Evolutionary conservation across 2,113 vertebrate genomes (phyloP).

Genomic region (Pholis gunnellus): DNA sequence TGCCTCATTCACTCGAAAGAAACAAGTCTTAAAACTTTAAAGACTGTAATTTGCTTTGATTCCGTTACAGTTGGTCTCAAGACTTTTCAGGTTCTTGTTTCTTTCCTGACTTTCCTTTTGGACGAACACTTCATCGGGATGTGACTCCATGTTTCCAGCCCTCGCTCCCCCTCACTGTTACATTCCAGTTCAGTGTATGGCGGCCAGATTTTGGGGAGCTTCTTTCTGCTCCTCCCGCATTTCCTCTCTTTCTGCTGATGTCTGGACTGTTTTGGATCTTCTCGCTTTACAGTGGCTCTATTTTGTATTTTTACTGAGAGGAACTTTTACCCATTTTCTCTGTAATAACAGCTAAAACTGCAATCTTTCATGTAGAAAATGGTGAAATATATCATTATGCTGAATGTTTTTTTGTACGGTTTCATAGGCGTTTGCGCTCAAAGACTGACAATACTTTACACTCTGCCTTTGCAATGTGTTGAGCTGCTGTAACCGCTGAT

Average conservation of each 20-base stretch:
- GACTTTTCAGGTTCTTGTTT: neutral
- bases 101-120: slow-evolving; percentile 11
- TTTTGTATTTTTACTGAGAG: neutral
- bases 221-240: slow-evolving; percentile 55
- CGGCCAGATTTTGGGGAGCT: slow-evolving; percentile 72
- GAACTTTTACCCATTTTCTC: neutral
- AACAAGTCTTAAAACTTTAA: neutral
- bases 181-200: slow-evolving; percentile 69
- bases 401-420: neutral
- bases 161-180: slow-evolving; percentile 52
- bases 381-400: neutral
- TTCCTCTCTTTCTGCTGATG: slow-evolving; percentile 74
- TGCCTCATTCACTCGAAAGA: neutral
- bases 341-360: neutral
- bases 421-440: neutral
- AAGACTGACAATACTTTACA: neutral
- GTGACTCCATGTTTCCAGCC: slow-evolving; percentile 64
- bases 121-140: slow-evolving; percentile 32
- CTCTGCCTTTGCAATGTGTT: neutral
- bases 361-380: slow-evolving; percentile 1
- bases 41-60: neutral
- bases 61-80: neutral
- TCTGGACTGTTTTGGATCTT: slow-evolving; percentile 57
- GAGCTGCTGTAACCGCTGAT: neutral
- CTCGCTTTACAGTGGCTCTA: neutral